These are phyloP conservation scores for Melanotaenia parkinsoni DNA, from an alignment of 2,797 vertebrate species.

Conservation along the genomic window DNA sequence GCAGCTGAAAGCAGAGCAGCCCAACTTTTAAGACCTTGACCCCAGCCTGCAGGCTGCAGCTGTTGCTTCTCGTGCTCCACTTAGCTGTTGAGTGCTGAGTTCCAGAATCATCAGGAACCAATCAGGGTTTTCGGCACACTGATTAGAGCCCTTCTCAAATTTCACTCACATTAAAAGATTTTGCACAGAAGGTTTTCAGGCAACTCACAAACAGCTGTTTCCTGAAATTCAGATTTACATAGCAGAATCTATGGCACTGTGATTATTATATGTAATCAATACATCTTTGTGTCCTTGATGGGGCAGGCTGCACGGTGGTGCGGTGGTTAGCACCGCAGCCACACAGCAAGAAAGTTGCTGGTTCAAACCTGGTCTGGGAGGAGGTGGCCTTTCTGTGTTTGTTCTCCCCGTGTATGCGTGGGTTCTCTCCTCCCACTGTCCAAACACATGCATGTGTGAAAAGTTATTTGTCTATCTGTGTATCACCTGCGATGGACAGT, in stretches of 20 bases:
- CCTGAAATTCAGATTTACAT: no score
- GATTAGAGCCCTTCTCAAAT: slow-evolving; percentile 51
- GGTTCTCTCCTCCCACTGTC: no score
- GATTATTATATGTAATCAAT: slow-evolving; percentile 10
- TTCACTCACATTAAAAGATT: slow-evolving; percentile 32
- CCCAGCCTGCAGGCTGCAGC: slow-evolving; percentile 46
- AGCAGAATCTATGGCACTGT: neutral
- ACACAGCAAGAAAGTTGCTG: no score
- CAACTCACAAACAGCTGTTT: slow-evolving; percentile 7
- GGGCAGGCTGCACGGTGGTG: no score
- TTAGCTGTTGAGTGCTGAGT: slow-evolving; percentile 31
- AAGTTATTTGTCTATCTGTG: no score
- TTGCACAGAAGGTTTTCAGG: slow-evolving; percentile 43
- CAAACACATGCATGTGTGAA: no score
- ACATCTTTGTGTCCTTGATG: neutral
- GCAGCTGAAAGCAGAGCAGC: slow-evolving; percentile 4
- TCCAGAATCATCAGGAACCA: slow-evolving; percentile 55
- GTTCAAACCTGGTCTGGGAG: no score
- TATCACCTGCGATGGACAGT: no score
- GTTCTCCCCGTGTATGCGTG: no score
- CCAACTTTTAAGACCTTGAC: slow-evolving; percentile 29
- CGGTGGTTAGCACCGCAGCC: no score
- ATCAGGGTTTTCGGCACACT: slow-evolving; percentile 48
- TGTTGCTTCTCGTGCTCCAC: slow-evolving; percentile 49
- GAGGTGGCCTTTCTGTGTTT: no score